Conservation (phyloP, 2,888 invertebrate genomes). For the Lithophane socia region DNA sequence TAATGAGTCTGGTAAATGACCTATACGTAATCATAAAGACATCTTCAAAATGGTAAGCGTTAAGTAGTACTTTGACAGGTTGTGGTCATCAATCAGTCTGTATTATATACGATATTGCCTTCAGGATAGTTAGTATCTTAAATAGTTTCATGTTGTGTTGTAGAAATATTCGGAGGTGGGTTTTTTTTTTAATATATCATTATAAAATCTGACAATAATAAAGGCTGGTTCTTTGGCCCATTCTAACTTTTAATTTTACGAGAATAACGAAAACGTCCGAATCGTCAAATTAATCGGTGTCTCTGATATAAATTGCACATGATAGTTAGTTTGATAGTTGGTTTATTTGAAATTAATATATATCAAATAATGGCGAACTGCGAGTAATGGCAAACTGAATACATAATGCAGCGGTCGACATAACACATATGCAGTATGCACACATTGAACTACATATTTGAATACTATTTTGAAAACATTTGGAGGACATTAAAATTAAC, state of each 20-base stretch:
- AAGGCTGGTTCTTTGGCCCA: not conserved
- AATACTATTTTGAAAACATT: slow-evolving; percentile 32
- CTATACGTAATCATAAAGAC: slow-evolving; percentile 20
- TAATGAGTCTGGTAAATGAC: slow-evolving; percentile 9
- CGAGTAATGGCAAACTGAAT: slow-evolving; percentile 29
- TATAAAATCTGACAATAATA: not conserved
- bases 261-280: not conserved
- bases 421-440: slow-evolving; percentile 7
- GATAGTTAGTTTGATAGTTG: not conserved
- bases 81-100: slow-evolving; percentile 34
- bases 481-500: not conserved
- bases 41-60: not conserved
- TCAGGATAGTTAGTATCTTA: not conserved
- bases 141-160: not conserved
- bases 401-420: slow-evolving; percentile 14
- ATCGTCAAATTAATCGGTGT: not conserved
- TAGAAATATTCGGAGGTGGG: not conserved
- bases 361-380: no score
- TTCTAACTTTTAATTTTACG: not conserved
- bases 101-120: not conserved
- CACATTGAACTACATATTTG: slow-evolving; percentile 32
- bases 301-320: slow-evolving; percentile 13
- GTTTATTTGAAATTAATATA: slow-evolving; percentile 55
- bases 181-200: not conserved
- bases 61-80: slow-evolving; percentile 7